Conservation (phyloP, 2,113 vertebrate species). For the Cyanoliseus patagonus region DNA sequence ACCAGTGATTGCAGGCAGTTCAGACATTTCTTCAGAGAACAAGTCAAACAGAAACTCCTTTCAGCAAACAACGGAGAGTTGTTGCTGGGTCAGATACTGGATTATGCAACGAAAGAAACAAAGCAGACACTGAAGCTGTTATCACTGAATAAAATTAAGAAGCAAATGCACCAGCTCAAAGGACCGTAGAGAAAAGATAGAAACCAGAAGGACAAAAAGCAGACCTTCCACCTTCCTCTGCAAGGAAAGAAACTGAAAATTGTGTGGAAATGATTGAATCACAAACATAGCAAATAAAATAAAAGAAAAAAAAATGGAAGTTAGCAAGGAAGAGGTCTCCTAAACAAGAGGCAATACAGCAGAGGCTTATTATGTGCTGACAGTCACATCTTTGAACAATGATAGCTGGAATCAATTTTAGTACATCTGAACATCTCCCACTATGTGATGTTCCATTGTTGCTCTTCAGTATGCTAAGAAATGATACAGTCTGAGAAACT, state of each 20-base stretch:
- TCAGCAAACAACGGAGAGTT: background rate
- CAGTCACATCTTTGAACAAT: background rate
- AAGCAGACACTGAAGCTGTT: constrained; percentile 8
- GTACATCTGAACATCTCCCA: background rate
- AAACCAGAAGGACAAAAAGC: background rate
- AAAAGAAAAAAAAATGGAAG: background rate
- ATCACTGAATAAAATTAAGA: background rate
- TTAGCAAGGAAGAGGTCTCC: background rate
- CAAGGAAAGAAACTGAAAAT: background rate
- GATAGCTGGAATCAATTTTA: background rate
- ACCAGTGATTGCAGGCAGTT: background rate
- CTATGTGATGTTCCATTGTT: background rate
- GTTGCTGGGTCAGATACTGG: constrained; percentile 6
- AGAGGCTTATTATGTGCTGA: background rate
- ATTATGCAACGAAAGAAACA: background rate
- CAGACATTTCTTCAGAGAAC: background rate
- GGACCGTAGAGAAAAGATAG: background rate
- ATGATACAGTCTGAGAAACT: background rate
- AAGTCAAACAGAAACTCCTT: constrained; percentile 32
- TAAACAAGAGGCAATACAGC: background rate
- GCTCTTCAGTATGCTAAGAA: background rate
- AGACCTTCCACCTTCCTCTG: background rate
- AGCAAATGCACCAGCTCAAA: background rate
- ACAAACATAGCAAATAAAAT: background rate
- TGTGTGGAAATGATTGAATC: background rate